These are phyloP conservation scores for Aricia artaxerxes DNA, from an alignment of 2,888 invertebrate species.

Conservation along the genomic window DNA sequence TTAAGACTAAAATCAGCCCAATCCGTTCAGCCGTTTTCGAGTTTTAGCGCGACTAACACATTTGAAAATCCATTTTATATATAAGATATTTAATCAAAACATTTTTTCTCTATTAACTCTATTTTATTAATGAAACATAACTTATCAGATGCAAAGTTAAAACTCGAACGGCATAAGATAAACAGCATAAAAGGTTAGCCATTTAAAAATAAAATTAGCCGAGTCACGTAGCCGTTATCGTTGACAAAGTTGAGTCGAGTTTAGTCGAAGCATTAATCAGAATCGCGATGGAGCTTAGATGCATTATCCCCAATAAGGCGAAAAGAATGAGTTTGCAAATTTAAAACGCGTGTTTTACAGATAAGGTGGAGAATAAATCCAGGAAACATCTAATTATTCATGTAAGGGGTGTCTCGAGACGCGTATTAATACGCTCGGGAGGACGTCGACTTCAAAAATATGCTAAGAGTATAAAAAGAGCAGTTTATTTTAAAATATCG, in stretches of 20 bases:
- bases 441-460: conserved; percentile 63
- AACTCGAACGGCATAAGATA: background rate
- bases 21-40: too few species aligned
- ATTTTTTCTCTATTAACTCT: background rate
- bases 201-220: conserved; percentile 65
- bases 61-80: too few species aligned
- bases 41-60: too few species aligned
- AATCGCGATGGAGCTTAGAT: conserved; percentile 70
- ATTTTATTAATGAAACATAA: background rate
- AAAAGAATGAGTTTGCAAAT: conserved; percentile 78
- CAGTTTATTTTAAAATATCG: conserved; percentile 67
- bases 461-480: conserved; percentile 62
- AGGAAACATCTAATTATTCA: conserved; percentile 78
- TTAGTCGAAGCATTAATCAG: conserved; percentile 76
- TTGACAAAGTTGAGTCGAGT: conserved; percentile 71
- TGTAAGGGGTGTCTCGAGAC: conserved; percentile 75
- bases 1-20: too few species aligned
- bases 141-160: background rate
- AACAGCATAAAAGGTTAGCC: conserved; percentile 34
- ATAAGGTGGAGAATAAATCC: conserved; percentile 71
- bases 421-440: conserved; percentile 69
- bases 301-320: conserved; percentile 79
- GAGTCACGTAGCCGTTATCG: conserved; percentile 76
- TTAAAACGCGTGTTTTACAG: conserved; percentile 76
- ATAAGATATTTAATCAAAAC: too few species aligned